Evolutionary conservation across 2,797 vertebrate species (phyloP), one percentile per base, ranked within the genome.

Genomic region (Buphagus erythrorhynchus): DNA sequence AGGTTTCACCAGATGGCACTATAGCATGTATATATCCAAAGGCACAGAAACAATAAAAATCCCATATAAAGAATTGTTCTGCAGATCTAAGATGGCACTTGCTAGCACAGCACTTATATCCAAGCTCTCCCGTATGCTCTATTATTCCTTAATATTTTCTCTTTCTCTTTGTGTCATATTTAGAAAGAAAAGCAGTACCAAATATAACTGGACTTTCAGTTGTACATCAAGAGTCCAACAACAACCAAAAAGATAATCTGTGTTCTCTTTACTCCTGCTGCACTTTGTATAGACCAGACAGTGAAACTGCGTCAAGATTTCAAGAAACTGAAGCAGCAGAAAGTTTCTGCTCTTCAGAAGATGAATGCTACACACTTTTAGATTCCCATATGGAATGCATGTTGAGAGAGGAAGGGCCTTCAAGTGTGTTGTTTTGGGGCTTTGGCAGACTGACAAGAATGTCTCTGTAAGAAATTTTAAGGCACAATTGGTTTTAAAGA

Each of bases 1-100:
- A 81, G 66, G 48, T 75, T 63, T 95, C 96, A 90, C 69, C 93
- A 97, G 96, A 52, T 93, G 94, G 95, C 95, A 96, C 91, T 94
- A 6, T 1, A 94, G 69, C 86, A 73, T 20, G 66, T 15, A 68
- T 13, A 4, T 49, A 75, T 24, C 46, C 5, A 0, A 72, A 91
- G 73, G 66, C 71, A 78, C 46, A 62, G 26, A 15, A 6, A 11
- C 26, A 71, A 51, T n/a, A 55, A 59, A 90, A 86, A 75, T 42
- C 35, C 31, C 26, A 8, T 3, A 28, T 8, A 75, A 74, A 86
- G 62, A 84, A 72, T 8, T 43, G 35, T 3, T 8, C 48, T 69
- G 82, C 76, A 76, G 29, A 81, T 38, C 61, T 48, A 86, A 93
- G 54, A 91, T 33, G 35, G 72, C 51, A 93, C 43, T 91, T 83